These are phyloP conservation scores for Psilopogon haemacephalus DNA, from an alignment of 2,113 vertebrate genomes.

Conservation along the genomic window DNA sequence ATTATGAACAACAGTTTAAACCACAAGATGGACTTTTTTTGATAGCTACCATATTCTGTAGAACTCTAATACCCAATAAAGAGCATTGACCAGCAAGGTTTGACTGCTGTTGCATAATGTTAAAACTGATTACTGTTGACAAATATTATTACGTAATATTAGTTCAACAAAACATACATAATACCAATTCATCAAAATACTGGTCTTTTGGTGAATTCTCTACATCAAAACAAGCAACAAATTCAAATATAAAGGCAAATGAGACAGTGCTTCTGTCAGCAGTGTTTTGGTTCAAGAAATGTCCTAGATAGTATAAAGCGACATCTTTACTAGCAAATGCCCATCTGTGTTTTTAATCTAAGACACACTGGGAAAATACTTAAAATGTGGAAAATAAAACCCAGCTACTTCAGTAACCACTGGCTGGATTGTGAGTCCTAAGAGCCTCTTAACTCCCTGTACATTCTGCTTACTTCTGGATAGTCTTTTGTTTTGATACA, in stretches of 20 bases:
- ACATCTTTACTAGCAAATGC: not conserved
- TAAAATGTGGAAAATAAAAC: not conserved
- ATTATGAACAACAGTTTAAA: not conserved
- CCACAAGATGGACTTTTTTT: not conserved
- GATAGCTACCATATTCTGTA: not conserved
- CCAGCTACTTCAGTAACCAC: not conserved
- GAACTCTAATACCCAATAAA: not conserved
- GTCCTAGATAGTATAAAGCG: not conserved
- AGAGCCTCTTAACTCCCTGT: not conserved
- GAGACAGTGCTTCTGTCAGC: not conserved
- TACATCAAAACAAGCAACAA: not conserved
- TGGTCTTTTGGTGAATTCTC: not conserved
- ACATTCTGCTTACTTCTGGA: not conserved
- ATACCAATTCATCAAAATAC: not conserved
- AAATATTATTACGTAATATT: not conserved
- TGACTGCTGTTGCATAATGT: not conserved
- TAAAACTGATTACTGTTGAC: not conserved
- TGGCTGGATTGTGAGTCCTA: not conserved
- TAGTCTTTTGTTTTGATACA: not conserved
- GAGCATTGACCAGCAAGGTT: fast-evolving
- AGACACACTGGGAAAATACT: not conserved
- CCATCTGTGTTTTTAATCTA: not conserved
- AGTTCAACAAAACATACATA: not conserved
- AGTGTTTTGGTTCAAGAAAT: not conserved
- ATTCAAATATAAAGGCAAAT: not conserved